These are phyloP conservation scores for Aulostomus chinensis DNA, from an alignment of 2,797 vertebrate genomes.

Conservation along the genomic window DNA sequence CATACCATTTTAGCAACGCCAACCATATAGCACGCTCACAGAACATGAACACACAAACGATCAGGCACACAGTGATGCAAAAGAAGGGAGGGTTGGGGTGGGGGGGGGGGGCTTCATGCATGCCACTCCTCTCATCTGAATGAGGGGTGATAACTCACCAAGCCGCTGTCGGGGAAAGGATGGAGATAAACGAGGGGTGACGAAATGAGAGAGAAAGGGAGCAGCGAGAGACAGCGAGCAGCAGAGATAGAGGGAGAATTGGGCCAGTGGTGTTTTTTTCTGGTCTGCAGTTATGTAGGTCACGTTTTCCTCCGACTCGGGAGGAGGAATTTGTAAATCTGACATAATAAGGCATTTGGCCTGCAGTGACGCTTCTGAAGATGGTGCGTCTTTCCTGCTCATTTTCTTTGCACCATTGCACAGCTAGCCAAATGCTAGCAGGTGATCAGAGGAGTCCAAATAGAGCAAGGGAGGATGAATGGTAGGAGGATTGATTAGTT, in stretches of 20 bases:
- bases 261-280: conserved; percentile 63
- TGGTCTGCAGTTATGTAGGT: conserved; percentile 78
- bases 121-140: conserved; percentile 59
- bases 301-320: conserved; percentile 57
- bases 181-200: conserved; percentile 66
- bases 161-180: conserved; percentile 62
- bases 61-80: not conserved
- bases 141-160: conserved; percentile 65
- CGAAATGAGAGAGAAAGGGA: conserved; percentile 64
- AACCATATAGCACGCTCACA: conserved; percentile 3
- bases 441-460: conserved; percentile 38
- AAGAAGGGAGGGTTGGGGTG: not conserved
- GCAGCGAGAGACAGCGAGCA: conserved; percentile 38
- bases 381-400: conserved; percentile 47
- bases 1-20: conserved; percentile 75
- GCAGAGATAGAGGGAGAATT: conserved; percentile 51
- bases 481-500: conserved; percentile 24
- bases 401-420: conserved; percentile 47
- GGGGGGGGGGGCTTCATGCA: conserved; percentile 7
- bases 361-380: conserved; percentile 75
- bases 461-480: conserved; percentile 14
- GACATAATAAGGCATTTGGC: conserved; percentile 85
- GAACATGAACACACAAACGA: not conserved
- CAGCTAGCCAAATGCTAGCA: conserved; percentile 39
- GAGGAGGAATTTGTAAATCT: conserved; percentile 84